Base-by-base conservation (phyloP, 2,888 invertebrate species). In the Zonitis immaculata region DNA sequence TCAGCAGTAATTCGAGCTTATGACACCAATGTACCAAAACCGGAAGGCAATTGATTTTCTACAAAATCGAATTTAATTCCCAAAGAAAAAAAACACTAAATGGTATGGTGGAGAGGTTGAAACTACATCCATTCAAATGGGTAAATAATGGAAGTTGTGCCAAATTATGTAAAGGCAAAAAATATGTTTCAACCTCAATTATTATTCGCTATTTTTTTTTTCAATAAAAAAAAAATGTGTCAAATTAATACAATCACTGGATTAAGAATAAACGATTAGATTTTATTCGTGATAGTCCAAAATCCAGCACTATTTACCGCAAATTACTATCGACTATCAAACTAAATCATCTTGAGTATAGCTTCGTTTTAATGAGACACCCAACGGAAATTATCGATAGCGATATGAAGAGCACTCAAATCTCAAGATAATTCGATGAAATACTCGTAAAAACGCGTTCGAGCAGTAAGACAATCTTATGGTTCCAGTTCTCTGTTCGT, bases 1-100 rank as follows among this genome's bases (percentile, higher is more conserved):
- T 89, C 95, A 63, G 93, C 92, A 72, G 87, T 97, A 73, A 95
- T 98, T 75, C 87, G 97, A 74, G 92, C 92, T 48, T 97, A 97
- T 85, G 91, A 97, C 80, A 95, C 95, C 66, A 93, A 89, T 73
- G 83, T 86, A 75, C 91, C 90, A 75, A 87, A 91, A 76, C 87
- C 87, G 65, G 85, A 82, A 72, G 90, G 85, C 49, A 70, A 65
- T 59, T 72, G 63, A 65, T 44, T 14, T 6, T n/a, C n/a, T n/a
- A n/a, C n/a, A n/a, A n/a, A n/a, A n/a, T n/a, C n/a, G n/a, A 18
- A 44, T 16, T 22, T 22, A 16, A 18, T 47, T 16, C 26, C 14
- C 44, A 27, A 12, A 22, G 18, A 47, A 22, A 46, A 49, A 49
- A 50, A 54, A 53, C 12, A 26, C 27, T 44, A 42, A 44, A 42